Evolutionary conservation across 2,113 vertebrate species (phyloP).

Genomic region (Gobius niger): DNA sequence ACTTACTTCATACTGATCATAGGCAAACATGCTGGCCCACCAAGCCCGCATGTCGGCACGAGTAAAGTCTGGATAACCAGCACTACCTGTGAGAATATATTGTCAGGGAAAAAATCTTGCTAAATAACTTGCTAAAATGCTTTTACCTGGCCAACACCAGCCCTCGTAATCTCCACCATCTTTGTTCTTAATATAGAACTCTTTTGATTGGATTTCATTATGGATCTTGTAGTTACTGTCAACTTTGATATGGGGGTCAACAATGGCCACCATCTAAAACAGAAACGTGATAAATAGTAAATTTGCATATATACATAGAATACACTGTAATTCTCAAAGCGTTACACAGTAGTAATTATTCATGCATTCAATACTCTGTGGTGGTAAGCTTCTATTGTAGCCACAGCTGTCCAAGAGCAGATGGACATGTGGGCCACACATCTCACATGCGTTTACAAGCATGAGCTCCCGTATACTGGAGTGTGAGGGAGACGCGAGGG

Average conservation of each 20-base stretch:
- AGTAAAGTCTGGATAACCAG: slow-evolving; percentile 88
- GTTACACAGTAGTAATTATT: no score
- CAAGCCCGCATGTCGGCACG: slow-evolving; percentile 83
- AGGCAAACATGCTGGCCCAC: slow-evolving; percentile 89
- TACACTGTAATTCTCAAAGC: no score
- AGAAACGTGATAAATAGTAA: background rate
- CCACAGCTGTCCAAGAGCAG: no score
- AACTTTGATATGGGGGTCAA: slow-evolving; percentile 94
- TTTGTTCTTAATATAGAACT: slow-evolving; percentile 86
- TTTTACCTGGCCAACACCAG: slow-evolving; percentile 94
- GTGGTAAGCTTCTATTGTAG: no score
- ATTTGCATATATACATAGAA: background rate
- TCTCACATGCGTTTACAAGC: no score
- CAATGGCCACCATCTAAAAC: slow-evolving; percentile 88
- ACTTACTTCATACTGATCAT: slow-evolving; percentile 86
- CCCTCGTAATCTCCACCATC: slow-evolving; percentile 91
- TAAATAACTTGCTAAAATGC: background rate
- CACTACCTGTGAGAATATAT: slow-evolving; percentile 74
- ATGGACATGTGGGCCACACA: no score
- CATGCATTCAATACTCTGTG: no score
- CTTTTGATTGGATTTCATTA: slow-evolving; percentile 79
- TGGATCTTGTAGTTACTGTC: slow-evolving; percentile 86
- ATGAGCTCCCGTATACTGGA: no score
- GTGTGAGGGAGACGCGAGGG: no score
- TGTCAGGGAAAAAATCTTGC: background rate